A percentile compares a stretch with the other conserved stretches of the same genome.
These are phyloP conservation scores for Dilophus febrilis DNA, from an alignment of 2,888 invertebrate genomes.

Conservation along the genomic window DNA sequence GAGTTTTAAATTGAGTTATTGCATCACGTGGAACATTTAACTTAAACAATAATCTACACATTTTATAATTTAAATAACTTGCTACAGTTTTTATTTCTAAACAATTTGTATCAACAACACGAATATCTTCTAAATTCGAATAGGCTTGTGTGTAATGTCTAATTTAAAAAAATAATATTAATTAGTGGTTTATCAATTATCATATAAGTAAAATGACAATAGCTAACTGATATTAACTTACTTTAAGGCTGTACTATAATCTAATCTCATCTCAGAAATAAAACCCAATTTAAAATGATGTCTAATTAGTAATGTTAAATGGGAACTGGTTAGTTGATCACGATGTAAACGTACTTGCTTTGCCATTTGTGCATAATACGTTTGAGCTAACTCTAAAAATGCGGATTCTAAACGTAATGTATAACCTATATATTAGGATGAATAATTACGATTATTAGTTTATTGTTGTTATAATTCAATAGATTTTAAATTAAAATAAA, in stretches of 20 bases:
- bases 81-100: constrained; percentile 90
- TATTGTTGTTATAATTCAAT: constrained; percentile 1
- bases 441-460: background rate
- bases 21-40: constrained; percentile 84
- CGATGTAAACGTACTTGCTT: constrained; percentile 74
- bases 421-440: constrained; percentile 29
- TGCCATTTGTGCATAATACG: constrained; percentile 80
- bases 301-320: constrained; percentile 81
- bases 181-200: background rate
- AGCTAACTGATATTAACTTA: constrained; percentile 20
- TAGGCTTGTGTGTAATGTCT: constrained; percentile 80
- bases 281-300: constrained; percentile 97
- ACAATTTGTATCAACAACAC: constrained; percentile 77
- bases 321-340: constrained; percentile 77
- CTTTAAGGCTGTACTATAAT: constrained; percentile 69
- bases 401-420: constrained; percentile 74
- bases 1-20: constrained; percentile 82
- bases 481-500: background rate
- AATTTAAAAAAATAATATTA: constrained; percentile 14
- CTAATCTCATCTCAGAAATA: constrained; percentile 84
- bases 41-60: constrained; percentile 79
- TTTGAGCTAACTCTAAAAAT: constrained; percentile 82
- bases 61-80: constrained; percentile 88
- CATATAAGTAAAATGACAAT: background rate
- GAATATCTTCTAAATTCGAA: constrained; percentile 71